Conservation (phyloP, 2,888 invertebrate genomes). For the Lucinisca nassula region DNA sequence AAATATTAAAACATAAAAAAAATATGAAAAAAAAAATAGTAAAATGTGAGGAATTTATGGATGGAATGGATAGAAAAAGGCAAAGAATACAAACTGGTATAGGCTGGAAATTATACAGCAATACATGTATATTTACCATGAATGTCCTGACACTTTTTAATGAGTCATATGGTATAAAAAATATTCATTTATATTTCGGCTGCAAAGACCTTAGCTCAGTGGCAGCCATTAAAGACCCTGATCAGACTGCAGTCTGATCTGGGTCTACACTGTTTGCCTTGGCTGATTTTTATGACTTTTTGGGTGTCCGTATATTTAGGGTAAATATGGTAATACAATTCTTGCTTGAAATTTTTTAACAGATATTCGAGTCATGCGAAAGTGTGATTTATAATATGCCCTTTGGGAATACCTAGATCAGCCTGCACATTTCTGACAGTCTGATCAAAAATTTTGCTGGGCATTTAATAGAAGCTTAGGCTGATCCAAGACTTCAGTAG, state of each 20-base stretch:
- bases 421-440: no score
- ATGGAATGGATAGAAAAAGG: background rate
- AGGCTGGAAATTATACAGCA: background rate
- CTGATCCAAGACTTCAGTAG: no score
- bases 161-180: background rate
- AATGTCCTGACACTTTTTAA: background rate
- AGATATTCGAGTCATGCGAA: background rate
- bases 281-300: background rate
- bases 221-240: no score
- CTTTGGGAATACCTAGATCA: no score
- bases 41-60: background rate
- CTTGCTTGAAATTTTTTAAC: background rate
- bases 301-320: background rate
- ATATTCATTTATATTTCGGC: background rate
- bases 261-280: background rate
- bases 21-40: background rate
- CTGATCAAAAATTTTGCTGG: no score
- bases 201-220: background rate
- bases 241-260: background rate
- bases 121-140: background rate
- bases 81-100: background rate
- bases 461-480: no score
- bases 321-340: background rate
- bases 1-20: background rate
- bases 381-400: no score